These are phyloP conservation scores for Macrophya annulata DNA, from an alignment of 2,888 invertebrate species.

Conservation along the genomic window DNA sequence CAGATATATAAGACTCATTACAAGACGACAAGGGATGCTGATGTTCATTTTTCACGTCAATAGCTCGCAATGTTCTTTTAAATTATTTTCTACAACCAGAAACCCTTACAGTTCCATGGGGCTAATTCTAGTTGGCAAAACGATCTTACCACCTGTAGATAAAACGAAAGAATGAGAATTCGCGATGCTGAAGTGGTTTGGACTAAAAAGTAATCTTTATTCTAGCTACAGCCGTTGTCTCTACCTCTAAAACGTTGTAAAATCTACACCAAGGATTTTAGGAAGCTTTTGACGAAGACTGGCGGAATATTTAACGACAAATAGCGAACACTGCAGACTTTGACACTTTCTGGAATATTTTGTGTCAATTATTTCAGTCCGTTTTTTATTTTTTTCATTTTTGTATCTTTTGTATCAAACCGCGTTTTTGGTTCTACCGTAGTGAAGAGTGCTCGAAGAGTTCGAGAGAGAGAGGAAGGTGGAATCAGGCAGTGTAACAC, in stretches of 20 bases:
- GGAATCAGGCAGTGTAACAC: slow-evolving; percentile 23
- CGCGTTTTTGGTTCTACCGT: not conserved
- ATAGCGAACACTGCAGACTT: not conserved
- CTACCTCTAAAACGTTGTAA: not conserved
- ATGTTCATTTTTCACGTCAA: slow-evolving; percentile 2
- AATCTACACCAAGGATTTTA: not conserved
- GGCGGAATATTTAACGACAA: not conserved
- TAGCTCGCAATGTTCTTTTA: not conserved
- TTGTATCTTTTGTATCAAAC: not conserved
- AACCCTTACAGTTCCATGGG: not conserved
- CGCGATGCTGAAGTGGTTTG: not conserved
- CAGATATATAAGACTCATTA: not conserved
- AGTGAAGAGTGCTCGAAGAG: not conserved
- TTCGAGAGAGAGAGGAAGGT: not conserved
- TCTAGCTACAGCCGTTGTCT: not conserved
- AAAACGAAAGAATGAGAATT: not conserved
- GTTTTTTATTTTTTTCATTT: not conserved
- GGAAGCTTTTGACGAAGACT: not conserved
- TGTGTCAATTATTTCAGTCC: not conserved
- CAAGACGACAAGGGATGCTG: not conserved
- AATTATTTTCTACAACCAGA: not conserved
- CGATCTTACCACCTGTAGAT: slow-evolving; percentile 7
- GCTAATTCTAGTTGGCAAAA: not conserved
- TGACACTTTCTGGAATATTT: not conserved
- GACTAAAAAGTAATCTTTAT: slow-evolving; percentile 20